phyloP scores from a whole-genome alignment of 2,888 invertebrate species.

The Ptilodon capucinus region DNA sequence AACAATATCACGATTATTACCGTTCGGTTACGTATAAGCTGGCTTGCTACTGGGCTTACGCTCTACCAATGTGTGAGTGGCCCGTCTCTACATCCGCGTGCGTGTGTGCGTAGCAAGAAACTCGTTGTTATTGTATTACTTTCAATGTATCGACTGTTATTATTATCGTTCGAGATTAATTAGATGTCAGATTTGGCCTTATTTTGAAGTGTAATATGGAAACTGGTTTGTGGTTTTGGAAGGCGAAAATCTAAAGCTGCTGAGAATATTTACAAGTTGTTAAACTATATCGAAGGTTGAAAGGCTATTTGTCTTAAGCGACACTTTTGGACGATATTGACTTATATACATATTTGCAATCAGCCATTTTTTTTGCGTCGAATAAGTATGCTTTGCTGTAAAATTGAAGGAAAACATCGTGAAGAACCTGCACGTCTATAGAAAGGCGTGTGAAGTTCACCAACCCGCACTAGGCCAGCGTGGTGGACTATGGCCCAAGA shows the following conservation, averaged over 20 bases:
- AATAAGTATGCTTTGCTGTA: no score
- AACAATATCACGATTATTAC: constrained; percentile 75
- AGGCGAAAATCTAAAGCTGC: neutral
- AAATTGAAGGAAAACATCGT: no score
- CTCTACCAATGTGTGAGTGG: constrained; percentile 54
- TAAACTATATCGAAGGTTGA: no score
- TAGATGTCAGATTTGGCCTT: constrained; percentile 22
- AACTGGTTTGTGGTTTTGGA: neutral
- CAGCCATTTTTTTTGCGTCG: no score
- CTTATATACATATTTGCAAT: no score
- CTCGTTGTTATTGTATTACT: constrained; percentile 30
- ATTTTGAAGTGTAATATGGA: neutral
- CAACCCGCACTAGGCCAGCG: no score
- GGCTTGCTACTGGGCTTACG: constrained; percentile 77
- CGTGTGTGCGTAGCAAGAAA: constrained; percentile 33
- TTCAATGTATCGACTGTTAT: constrained; percentile 27
- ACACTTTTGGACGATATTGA: no score
- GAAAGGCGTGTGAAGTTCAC: no score
- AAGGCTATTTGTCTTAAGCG: no score
- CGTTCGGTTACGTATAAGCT: constrained; percentile 79
- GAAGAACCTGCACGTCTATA: no score
- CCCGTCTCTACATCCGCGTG: constrained; percentile 8
- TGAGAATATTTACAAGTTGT: neutral
- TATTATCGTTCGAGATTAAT: constrained; percentile 40
- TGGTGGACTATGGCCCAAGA: no score